Conservation (phyloP, 2,113 vertebrate genomes). For the Melanotaenia duboulayi region DNA sequence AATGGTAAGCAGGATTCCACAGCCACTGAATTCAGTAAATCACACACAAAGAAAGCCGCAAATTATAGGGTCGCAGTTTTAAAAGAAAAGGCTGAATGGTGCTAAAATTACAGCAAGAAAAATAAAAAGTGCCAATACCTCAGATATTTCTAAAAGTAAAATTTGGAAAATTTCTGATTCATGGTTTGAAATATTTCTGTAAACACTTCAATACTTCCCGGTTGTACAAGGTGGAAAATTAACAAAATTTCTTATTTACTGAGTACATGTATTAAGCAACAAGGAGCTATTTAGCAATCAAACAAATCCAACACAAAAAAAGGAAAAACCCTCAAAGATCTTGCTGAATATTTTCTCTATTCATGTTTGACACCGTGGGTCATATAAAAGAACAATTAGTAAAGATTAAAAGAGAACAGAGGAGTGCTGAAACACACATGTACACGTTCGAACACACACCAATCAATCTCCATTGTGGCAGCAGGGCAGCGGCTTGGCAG, state of each 20-base stretch:
- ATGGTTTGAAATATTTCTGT: too few relatives aligned
- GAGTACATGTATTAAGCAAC: not conserved
- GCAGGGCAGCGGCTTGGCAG: slow-evolving; percentile 64
- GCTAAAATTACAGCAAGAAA: not conserved
- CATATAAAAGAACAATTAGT: slow-evolving; percentile 74
- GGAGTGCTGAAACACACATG: slow-evolving; percentile 32
- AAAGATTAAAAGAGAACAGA: slow-evolving; percentile 62
- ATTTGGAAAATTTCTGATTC: too few relatives aligned
- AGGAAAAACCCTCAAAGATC: slow-evolving; percentile 20
- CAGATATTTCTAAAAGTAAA: too few relatives aligned
- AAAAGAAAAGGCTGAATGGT: not conserved
- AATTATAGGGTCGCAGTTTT: not conserved
- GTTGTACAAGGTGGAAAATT: too few relatives aligned
- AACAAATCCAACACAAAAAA: slow-evolving; percentile 28
- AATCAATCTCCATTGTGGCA: slow-evolving; percentile 78
- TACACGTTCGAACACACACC: slow-evolving; percentile 30
- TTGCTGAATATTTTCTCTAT: slow-evolving; percentile 27
- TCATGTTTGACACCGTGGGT: slow-evolving; percentile 20
- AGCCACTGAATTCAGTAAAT: not conserved
- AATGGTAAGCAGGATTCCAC: not conserved
- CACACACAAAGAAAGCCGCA: not conserved
- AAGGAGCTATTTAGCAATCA: slow-evolving; percentile 3
- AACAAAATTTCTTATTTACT: too few relatives aligned
- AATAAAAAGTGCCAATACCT: not conserved
- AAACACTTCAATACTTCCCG: too few relatives aligned